phyloP scores from a whole-genome alignment of 2,113 vertebrate genomes.

The Nymphicus hollandicus region DNA sequence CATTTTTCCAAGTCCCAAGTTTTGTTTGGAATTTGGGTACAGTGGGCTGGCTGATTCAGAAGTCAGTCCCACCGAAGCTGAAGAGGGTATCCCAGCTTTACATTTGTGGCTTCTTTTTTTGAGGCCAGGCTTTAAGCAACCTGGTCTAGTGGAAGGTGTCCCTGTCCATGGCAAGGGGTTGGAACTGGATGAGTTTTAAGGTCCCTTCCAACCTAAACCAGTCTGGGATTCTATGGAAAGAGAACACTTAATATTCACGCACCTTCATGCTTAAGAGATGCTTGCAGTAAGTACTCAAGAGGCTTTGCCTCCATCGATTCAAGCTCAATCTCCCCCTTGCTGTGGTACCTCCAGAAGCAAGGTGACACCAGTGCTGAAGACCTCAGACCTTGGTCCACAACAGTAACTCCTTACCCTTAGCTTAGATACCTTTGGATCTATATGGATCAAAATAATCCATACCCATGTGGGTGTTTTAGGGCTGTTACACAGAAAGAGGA shows the following conservation, averaged over 20 bases:
- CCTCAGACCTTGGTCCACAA: background rate
- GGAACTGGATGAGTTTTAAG: background rate
- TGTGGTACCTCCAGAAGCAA: background rate
- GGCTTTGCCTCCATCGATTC: background rate
- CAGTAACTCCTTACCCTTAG: background rate
- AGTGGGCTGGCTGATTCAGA: background rate
- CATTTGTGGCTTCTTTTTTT: background rate
- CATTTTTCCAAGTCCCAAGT: background rate
- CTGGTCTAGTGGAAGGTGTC: background rate
- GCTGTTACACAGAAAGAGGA: background rate
- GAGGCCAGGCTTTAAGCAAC: background rate
- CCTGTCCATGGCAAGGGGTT: background rate
- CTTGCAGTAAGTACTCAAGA: background rate
- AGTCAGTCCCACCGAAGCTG: background rate
- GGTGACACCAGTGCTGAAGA: background rate
- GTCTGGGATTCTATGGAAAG: background rate
- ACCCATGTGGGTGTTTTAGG: background rate
- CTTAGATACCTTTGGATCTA: background rate
- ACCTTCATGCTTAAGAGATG: background rate
- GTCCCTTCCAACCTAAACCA: background rate
- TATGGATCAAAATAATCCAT: background rate
- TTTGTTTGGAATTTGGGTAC: background rate
- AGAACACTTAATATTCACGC: fast-evolving
- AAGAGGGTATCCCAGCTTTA: background rate
- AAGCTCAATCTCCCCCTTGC: background rate